Base-by-base conservation (phyloP, 2,888 invertebrate species). In the Masnerella sp. region DNA sequence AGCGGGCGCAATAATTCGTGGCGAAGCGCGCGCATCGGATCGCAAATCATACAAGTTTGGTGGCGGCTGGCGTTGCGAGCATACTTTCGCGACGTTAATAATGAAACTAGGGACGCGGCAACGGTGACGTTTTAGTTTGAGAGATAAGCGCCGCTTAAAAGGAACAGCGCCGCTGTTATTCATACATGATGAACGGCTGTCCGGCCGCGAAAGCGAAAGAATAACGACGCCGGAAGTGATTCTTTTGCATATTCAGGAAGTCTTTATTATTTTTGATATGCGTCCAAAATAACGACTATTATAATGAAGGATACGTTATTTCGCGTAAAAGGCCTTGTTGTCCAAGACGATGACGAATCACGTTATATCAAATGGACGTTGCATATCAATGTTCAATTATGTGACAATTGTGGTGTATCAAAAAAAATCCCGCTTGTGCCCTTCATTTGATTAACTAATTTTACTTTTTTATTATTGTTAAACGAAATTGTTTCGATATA, bases 11-110 rank as follows among this genome's bases (percentile, higher is more conserved):
- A 64, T 64, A 71, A 59, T 64, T 71, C 43, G 61, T 52, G 25
- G 49, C 2, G 56, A 36, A 7, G 47, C 40, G 51, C 15, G 45
- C 49, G 58, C 70, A 25, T 30, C 45, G 40, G 73, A 52, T 73
- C 69, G 68, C 74, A 74, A 74, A 74, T 74, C 70, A 70, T 67
- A 47, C 65, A 67, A 70, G 52, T 70, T 74, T 67, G 43, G 69
- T 54, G 58, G 64, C 32, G 40, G 56, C 62, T 59, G 68, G 64
- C 56, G 62, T 65, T 45, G 20, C 51, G 47, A 49, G 49, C 74
- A 67, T 70, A 73, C 74, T 73, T 73, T 77, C 52, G 61, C 73
- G 68, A 70, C 77, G 72, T 75, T 75, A 77, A 77, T 77, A 74
- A 77, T 42, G 70, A 74, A 71, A 70, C 62, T 67, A 68, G 51